These are phyloP conservation scores for Agrypnus murinus DNA, from an alignment of 2,888 invertebrate species.

Conservation along the genomic window DNA sequence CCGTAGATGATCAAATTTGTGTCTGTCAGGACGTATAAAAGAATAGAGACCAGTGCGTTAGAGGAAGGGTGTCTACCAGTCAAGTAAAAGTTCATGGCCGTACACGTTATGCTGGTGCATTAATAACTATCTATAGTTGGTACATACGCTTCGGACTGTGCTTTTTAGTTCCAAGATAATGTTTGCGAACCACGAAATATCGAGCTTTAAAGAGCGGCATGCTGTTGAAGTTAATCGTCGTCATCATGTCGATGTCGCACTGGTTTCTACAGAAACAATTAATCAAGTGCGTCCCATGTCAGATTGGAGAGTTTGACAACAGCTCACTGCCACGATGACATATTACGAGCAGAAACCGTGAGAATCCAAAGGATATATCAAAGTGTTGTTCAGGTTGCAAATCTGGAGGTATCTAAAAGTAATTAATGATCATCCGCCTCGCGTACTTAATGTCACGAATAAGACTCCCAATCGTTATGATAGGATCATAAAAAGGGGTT, in stretches of 20 bases:
- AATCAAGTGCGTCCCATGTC: constrained; percentile 50
- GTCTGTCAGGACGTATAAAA: constrained; percentile 47
- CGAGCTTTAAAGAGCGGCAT: constrained; percentile 8
- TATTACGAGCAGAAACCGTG: constrained; percentile 48
- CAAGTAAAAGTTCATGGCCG: constrained; percentile 50
- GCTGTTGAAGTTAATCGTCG: constrained; percentile 30
- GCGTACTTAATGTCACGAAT: constrained; percentile 44
- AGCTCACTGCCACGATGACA: constrained; percentile 46
- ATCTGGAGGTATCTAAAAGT: constrained; percentile 47
- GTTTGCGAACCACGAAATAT: constrained; percentile 30
- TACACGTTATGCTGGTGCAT: constrained; percentile 46
- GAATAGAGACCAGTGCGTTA: constrained; percentile 49
- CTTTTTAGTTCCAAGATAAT: constrained; percentile 39
- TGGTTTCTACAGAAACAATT: constrained; percentile 45
- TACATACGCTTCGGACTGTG: constrained; percentile 31
- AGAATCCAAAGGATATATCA: constrained; percentile 43
- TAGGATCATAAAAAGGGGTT: constrained; percentile 32
- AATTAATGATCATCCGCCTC: constrained; percentile 50
- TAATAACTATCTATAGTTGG: constrained; percentile 38
- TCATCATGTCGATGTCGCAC: constrained; percentile 27
- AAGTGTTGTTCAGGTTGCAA: constrained; percentile 40
- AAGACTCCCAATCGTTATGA: constrained; percentile 32
- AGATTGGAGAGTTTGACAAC: constrained; percentile 51
- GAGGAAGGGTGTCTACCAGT: constrained; percentile 45
- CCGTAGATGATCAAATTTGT: constrained; percentile 52